Base-by-base conservation (phyloP, 2,888 invertebrate species). In the Ophraella communa region DNA sequence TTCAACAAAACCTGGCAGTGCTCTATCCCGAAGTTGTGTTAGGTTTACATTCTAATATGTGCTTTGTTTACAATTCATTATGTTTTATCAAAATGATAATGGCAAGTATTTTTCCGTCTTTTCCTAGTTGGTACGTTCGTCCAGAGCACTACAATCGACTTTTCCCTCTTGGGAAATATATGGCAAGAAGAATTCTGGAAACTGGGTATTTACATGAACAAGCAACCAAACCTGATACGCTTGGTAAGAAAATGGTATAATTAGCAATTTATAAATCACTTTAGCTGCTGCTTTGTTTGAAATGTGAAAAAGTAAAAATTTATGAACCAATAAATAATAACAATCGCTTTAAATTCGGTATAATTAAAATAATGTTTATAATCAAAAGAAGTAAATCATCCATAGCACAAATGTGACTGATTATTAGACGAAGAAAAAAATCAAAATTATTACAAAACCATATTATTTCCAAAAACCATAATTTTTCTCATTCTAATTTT, bases 211-310 rank as follows among this genome's bases (percentile, higher is more conserved):
- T 92, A 74, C 94, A 95, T 77, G 68, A 95, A 4, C 96, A 96
- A 78, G 88, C 92, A 0, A 94, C 95, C 0, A 95, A 94, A 79
- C 96, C 96, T 10, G 95, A 96, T 75, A 95, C 95, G 0, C 83
- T 94, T 70, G 95, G 94, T 91, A 79, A 80, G 68, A 64, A 10
- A 27, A 27, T 27, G 1, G 10, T 27, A 8, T 10, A 10, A 10
- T 10, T 1, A 27, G n/a, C n/a, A n/a, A n/a, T n/a, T n/a, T n/a
- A 51, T 5, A 27, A 27, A 27, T 4, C 27, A 27, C 27, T 27
- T 27, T 27, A 8, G 27, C 27, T 27, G 4, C 2, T 27, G 27
- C 27, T 27, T 27, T 27, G 27, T 27, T 27, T 7, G 1, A 27
- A 3, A 7, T 8, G 27, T n/a, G n/a, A n/a, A n/a, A 27, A 1